A percentile compares a stretch with the other conserved stretches of the same genome.
Conservation (phyloP, 2,797 vertebrate genomes). For the Periophthalmus magnuspinnatus region DNA sequence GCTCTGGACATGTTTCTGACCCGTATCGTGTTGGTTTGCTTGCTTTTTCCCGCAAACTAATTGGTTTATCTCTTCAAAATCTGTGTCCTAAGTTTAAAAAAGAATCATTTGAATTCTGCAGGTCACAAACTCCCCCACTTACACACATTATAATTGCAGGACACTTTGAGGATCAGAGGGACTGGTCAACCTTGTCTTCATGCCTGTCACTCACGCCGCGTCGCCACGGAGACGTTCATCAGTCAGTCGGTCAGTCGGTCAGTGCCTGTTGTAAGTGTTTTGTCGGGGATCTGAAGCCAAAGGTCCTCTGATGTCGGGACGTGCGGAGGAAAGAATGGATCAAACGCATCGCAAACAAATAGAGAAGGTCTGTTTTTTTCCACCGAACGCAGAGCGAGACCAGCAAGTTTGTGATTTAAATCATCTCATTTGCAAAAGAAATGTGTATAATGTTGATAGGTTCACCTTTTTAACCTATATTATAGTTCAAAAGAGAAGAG, state of each 20-base stretch:
- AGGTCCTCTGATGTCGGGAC: slow-evolving; percentile 21
- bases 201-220: slow-evolving; percentile 63
- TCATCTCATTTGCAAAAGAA: background rate
- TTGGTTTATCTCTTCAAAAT: slow-evolving; percentile 4
- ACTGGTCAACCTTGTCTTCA: slow-evolving; percentile 67
- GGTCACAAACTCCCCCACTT: slow-evolving; percentile 37
- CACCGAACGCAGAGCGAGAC: background rate
- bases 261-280: slow-evolving; percentile 35
- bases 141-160: slow-evolving; percentile 62
- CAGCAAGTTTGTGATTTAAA: no score
- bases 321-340: slow-evolving; percentile 11
- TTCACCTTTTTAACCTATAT: no score
- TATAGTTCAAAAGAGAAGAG: no score
- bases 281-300: slow-evolving; percentile 26
- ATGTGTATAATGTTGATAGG: no score
- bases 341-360: slow-evolving; percentile 17
- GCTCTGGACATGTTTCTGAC: no score
- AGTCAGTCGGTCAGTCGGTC: slow-evolving; percentile 46
- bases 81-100: slow-evolving; percentile 6
- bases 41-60: no score
- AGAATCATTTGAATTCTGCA: slow-evolving; percentile 29
- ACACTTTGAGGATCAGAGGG: slow-evolving; percentile 67
- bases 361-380: background rate
- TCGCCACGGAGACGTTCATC: slow-evolving; percentile 65
- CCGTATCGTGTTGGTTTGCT: no score